Evolutionary conservation across 2,888 invertebrate species (phyloP).

Genomic region (Drosophila phalerata): DNA sequence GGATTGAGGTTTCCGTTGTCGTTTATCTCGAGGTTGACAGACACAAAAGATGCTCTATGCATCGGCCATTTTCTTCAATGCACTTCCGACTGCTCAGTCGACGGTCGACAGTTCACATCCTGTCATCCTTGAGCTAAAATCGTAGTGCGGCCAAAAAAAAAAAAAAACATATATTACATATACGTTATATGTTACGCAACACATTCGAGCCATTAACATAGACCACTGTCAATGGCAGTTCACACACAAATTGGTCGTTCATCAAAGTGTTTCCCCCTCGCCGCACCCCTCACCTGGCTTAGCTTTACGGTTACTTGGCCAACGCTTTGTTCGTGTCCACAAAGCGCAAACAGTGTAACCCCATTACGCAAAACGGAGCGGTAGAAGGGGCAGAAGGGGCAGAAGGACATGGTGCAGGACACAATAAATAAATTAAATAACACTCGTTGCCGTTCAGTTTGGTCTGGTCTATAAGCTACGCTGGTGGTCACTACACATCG

Average conservation of each 20-base stretch:
- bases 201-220: slow-evolving; percentile 66
- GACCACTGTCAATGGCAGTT: slow-evolving; percentile 71
- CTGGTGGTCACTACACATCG: slow-evolving; percentile 50
- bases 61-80: slow-evolving; percentile 25
- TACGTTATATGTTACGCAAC: slow-evolving; percentile 13
- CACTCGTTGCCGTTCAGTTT: slow-evolving; percentile 58
- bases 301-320: slow-evolving; percentile 17
- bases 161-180: not conserved
- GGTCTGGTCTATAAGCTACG: slow-evolving; percentile 59
- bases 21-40: slow-evolving; percentile 50
- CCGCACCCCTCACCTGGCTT: not conserved
- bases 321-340: slow-evolving; percentile 48
- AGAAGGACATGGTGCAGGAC: slow-evolving; percentile 27
- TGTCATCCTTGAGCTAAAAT: slow-evolving; percentile 77
- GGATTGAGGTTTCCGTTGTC: not conserved
- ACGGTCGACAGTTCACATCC: slow-evolving; percentile 64
- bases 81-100: slow-evolving; percentile 20
- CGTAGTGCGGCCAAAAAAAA: slow-evolving; percentile 31
- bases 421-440: slow-evolving; percentile 73
- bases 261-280: slow-evolving; percentile 22
- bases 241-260: slow-evolving; percentile 57
- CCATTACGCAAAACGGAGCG: slow-evolving; percentile 33
- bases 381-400: not conserved
- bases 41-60: slow-evolving; percentile 45
- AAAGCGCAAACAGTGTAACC: slow-evolving; percentile 37